Evolutionary conservation across 2,113 vertebrate species (phyloP), one percentile per base, ranked within the genome.

Genomic region (Engystomops pustulosus): DNA sequence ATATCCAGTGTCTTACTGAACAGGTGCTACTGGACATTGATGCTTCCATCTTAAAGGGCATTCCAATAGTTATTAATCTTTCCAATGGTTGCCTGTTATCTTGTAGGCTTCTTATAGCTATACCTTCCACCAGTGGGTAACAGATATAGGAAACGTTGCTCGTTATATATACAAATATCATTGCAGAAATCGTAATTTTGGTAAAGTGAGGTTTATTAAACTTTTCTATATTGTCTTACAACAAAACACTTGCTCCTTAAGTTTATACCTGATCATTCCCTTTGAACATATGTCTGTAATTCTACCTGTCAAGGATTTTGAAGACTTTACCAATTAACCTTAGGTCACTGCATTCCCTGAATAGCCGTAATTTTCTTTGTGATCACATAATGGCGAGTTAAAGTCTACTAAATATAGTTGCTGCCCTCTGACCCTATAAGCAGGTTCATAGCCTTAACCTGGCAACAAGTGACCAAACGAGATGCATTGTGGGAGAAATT

Each of bases 341-440:
- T 32, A 68, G 72, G 82, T 77, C 82, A 69, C 32, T 25, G 20
- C 58, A 84, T 77, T 67, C 82, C 58, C 25, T 53, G 51, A 84
- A 84, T 77, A 84, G 72, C 71, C 32, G 18, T 60, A 77, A 68
- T 84, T 84, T 84, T 84, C 82, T 69, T 51, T 84, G 60, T 78
- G 45, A 68, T 47, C 30, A 68, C 44, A 41, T 78, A 68, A 77
- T 67, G 60, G 58, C 23, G 27, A 36, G 72, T 84, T 84, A 77
- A 83, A 78, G 9, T 55, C 44, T 17, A n/a, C 82, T 78, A 78
- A 84, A 84, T 67, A 68, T 77, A 84, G 58, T n/a, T 69, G 30
- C 38, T 3, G 18, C 60, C 27, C 30, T 55, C 20, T 68, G 81
- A 84, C 55, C 72, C 18, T 51, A 23, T 67, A 76, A 49, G 34